phyloP scores from a whole-genome alignment of 2,888 invertebrate species.

The Drosophila tripunctata region DNA sequence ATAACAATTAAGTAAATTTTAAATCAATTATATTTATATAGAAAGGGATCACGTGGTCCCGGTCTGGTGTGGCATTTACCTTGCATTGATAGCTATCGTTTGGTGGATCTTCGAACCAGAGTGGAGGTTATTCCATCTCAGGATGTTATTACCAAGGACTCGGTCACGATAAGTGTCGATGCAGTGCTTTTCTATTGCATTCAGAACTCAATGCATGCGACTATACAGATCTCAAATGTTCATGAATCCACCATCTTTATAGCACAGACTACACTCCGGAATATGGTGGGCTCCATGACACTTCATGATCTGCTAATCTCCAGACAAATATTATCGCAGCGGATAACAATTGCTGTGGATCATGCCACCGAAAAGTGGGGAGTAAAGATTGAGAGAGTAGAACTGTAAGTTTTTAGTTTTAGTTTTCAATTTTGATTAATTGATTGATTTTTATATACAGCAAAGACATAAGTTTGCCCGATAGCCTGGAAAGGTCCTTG shows the following conservation, averaged over 20 bases:
- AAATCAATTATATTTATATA: neutral
- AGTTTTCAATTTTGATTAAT: too few species aligned
- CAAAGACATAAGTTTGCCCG: constrained; percentile 73
- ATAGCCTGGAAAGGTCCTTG: constrained; percentile 67
- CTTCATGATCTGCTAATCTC: constrained; percentile 95
- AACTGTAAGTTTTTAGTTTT: constrained; percentile 87
- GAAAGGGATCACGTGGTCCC: constrained; percentile 85
- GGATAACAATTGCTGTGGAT: constrained; percentile 93
- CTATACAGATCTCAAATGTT: constrained; percentile 87
- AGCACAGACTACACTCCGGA: constrained; percentile 92
- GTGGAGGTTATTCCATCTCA: constrained; percentile 87
- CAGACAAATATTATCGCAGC: constrained; percentile 93
- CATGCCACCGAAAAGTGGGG: constrained; percentile 95
- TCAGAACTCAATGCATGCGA: constrained; percentile 89
- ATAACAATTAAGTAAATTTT: neutral
- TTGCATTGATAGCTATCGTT: constrained; percentile 85
- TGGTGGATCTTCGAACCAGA: constrained; percentile 86
- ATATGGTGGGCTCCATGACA: constrained; percentile 95
- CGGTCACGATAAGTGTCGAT: constrained; percentile 95
- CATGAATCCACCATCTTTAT: constrained; percentile 90
- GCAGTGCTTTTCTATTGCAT: constrained; percentile 93
- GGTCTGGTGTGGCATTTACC: constrained; percentile 87
- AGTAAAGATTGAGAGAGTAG: constrained; percentile 95
- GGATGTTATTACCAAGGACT: constrained; percentile 92
- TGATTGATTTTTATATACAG: constrained; percentile 34